These are phyloP conservation scores for Trematocara zebra DNA, from an alignment of 2,113 vertebrate genomes.

Conservation along the genomic window DNA sequence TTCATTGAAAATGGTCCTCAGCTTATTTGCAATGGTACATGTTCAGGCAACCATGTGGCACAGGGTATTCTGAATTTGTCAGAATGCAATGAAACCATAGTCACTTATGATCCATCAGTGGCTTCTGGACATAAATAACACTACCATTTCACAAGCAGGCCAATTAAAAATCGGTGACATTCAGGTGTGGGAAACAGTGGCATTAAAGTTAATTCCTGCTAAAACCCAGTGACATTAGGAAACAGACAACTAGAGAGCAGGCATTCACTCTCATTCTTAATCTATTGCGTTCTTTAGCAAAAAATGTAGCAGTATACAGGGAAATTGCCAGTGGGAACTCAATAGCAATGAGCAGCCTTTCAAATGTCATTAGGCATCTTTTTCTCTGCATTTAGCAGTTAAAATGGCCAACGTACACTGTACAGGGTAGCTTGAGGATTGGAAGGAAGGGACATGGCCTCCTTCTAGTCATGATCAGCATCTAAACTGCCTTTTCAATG, in stretches of 20 bases:
- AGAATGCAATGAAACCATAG: background rate
- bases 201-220: constrained; percentile 71
- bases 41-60: constrained; percentile 16
- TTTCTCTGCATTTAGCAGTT: constrained; percentile 28
- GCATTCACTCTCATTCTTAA: constrained; percentile 20
- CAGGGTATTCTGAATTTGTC: background rate
- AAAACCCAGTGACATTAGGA: constrained; percentile 70
- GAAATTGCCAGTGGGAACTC: constrained; percentile 17
- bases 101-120: background rate
- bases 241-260: background rate
- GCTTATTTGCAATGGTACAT: constrained; percentile 27
- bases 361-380: constrained; percentile 63
- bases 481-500: constrained; percentile 25
- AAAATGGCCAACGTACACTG: constrained; percentile 33
- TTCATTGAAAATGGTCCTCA: background rate
- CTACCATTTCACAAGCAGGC: constrained; percentile 49
- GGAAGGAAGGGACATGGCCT: background rate
- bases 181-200: constrained; percentile 60
- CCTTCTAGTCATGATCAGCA: constrained; percentile 30
- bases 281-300: background rate
- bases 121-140: constrained; percentile 48
- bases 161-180: constrained; percentile 75
- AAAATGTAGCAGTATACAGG: background rate
- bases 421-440: constrained; percentile 11
- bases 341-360: constrained; percentile 16